Percentiles rank a stretch among this genome's conserved stretches.
Evolutionary conservation across 2,113 vertebrate genomes (phyloP).

Genomic region (Microtus ochrogaster): DNA sequence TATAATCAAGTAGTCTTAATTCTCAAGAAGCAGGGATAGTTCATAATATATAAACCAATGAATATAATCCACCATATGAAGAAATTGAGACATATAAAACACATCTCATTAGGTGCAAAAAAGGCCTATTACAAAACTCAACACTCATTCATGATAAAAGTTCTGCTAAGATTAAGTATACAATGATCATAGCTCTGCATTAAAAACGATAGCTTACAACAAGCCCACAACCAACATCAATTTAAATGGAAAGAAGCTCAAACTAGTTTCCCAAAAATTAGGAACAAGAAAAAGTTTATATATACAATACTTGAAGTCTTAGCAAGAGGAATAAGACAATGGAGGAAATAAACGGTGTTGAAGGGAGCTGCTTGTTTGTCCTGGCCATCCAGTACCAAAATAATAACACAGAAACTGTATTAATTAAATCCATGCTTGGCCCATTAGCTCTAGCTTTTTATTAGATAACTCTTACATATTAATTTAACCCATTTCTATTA

Average conservation of each 20-base stretch:
- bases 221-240: not conserved
- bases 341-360: not conserved
- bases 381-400: too few relatives aligned
- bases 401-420: too few relatives aligned
- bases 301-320: not conserved
- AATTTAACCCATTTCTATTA: too few relatives aligned
- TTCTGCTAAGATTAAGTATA: not conserved
- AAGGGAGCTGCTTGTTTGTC: too few relatives aligned
- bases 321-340: not conserved
- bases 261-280: not conserved
- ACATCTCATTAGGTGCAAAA: not conserved
- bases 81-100: not conserved
- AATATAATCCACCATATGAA: not conserved
- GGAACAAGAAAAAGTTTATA: not conserved
- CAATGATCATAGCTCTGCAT: not conserved
- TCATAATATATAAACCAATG: not conserved
- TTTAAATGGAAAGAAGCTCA: not conserved
- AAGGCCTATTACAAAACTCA: not conserved
- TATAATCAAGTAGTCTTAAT: not conserved
- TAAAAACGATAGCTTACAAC: not conserved
- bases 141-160: not conserved
- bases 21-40: not conserved
- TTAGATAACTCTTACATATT: too few relatives aligned
- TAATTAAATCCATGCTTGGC: too few relatives aligned
- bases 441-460: too few relatives aligned